Conservation (phyloP, 2,797 vertebrate genomes). For the Etheostoma perlongum region DNA sequence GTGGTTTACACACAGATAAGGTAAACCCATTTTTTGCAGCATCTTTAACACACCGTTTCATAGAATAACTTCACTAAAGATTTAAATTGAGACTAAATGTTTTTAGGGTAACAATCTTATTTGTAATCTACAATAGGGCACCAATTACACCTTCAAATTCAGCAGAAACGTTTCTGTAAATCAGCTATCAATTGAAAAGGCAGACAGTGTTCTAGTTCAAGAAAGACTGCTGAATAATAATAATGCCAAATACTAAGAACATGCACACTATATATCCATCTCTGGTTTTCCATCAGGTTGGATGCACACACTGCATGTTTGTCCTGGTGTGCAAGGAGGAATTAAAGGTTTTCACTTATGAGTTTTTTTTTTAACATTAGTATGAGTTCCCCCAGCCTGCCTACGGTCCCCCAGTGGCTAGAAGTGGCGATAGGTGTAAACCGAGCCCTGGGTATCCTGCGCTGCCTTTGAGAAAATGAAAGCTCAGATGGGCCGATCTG, state of each 20-base stretch:
- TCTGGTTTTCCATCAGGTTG: conserved; percentile 8
- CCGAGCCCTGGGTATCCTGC: too few species aligned
- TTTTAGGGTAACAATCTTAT: background rate
- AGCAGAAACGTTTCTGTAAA: conserved; percentile 2
- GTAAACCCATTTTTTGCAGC: background rate
- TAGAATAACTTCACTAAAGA: background rate
- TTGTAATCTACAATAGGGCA: conserved; percentile 1
- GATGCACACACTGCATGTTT: conserved; percentile 5
- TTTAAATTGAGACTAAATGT: background rate
- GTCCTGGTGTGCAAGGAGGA: conserved; percentile 3
- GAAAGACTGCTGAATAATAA: conserved; percentile 8
- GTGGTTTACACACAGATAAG: background rate
- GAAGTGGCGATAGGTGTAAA: too few species aligned
- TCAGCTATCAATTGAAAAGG: background rate
- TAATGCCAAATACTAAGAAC: conserved; percentile 6
- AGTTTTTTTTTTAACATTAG: too few species aligned
- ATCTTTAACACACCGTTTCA: background rate
- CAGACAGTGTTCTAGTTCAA: background rate
- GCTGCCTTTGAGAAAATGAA: too few species aligned
- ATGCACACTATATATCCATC: background rate
- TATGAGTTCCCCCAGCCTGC: too few species aligned
- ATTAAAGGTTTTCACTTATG: background rate
- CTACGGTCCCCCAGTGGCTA: too few species aligned
- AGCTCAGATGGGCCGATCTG: too few species aligned
- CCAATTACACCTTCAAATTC: background rate